Conservation (phyloP, 2,888 invertebrate genomes). For the Girardia tigrina region DNA sequence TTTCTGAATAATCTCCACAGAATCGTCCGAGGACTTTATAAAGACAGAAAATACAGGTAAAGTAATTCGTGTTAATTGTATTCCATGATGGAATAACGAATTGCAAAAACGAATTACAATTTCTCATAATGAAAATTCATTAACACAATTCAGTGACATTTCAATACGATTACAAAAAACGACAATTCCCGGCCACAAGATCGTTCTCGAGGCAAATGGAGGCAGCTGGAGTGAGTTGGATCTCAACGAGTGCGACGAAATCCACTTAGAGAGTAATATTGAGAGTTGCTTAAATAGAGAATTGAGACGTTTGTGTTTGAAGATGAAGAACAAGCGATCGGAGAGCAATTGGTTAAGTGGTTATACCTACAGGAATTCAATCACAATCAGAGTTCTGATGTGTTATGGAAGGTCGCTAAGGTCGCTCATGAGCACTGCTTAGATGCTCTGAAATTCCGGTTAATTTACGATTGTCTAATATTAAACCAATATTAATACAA, state of each 20-base stretch:
- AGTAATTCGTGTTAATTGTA: too few species aligned
- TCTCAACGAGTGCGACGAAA: constrained; percentile 58
- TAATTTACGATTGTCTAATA: too few species aligned
- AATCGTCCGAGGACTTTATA: too few species aligned
- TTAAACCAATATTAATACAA: too few species aligned
- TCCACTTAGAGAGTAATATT: constrained; percentile 53
- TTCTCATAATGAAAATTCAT: too few species aligned
- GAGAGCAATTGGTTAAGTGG: background rate
- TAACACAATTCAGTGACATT: constrained; percentile 58
- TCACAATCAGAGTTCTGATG: background rate
- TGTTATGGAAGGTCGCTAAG: background rate
- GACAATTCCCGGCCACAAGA: constrained; percentile 69
- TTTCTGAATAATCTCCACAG: too few species aligned
- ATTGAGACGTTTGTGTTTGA: background rate
- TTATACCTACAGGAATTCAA: background rate
- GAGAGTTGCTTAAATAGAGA: too few species aligned
- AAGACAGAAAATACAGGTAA: too few species aligned
- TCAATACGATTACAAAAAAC: constrained; percentile 62
- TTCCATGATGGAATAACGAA: too few species aligned
- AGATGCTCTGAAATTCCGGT: background rate
- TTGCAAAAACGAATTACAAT: too few species aligned
- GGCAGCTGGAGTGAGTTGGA: constrained; percentile 69
- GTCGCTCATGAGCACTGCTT: background rate
- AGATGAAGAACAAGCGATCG: background rate
- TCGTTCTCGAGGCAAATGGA: constrained; percentile 72